These are phyloP conservation scores for Lutjanus erythropterus DNA, from an alignment of 2,113 vertebrate species.

Conservation along the genomic window DNA sequence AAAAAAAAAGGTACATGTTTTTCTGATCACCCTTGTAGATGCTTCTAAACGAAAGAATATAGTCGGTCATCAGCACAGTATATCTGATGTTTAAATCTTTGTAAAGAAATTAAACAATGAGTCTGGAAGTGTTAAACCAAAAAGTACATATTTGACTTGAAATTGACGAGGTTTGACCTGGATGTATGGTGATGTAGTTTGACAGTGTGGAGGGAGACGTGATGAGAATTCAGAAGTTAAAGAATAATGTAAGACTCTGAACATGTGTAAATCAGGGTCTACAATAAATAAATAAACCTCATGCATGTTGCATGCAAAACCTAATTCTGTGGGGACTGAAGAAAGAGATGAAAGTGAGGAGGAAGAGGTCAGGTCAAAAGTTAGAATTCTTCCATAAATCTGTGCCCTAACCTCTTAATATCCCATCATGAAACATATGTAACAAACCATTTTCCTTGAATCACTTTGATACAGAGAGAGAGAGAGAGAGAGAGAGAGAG, in stretches of 20 bases:
- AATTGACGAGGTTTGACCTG: background rate
- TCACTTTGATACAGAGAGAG: background rate
- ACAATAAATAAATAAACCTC: background rate
- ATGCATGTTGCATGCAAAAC: background rate
- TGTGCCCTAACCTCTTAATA: conserved; percentile 7
- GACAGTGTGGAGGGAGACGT: background rate
- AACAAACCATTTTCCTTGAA: background rate
- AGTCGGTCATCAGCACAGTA: background rate
- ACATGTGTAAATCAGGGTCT: background rate
- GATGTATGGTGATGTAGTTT: background rate
- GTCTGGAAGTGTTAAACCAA: background rate
- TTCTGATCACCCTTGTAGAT: background rate
- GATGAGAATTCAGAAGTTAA: background rate
- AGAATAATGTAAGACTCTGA: background rate
- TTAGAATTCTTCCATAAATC: conserved; percentile 22
- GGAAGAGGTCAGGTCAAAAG: conserved; percentile 26
- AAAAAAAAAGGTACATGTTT: background rate
- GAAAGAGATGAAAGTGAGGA: conserved; percentile 36
- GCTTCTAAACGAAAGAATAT: background rate
- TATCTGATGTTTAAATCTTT: background rate
- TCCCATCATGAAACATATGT: conserved; percentile 13
- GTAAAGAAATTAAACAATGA: background rate
- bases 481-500: background rate
- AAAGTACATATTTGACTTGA: background rate
- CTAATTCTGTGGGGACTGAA: background rate